phyloP scores from a whole-genome alignment of 2,797 vertebrate genomes.

The Rhynchotus rufescens region DNA sequence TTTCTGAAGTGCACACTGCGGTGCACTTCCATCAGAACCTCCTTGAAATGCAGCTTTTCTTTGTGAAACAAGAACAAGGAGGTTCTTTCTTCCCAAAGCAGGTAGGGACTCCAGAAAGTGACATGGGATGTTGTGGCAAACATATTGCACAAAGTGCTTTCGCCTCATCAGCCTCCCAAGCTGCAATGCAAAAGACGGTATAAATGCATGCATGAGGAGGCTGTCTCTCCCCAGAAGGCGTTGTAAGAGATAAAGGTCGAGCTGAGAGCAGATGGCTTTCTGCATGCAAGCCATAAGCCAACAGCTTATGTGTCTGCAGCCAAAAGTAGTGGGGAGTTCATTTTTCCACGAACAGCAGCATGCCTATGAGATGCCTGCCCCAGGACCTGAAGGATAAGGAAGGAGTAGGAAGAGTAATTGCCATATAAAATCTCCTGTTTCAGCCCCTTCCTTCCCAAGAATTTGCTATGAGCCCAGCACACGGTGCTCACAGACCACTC shows the following conservation, averaged over 20 bases:
- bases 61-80: background rate
- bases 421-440: background rate
- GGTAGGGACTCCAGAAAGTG: background rate
- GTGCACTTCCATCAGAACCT: background rate
- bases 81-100: background rate
- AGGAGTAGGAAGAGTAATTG: background rate
- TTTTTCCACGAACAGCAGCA: background rate
- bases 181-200: background rate
- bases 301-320: background rate
- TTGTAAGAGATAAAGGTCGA: background rate
- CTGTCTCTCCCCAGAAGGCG: background rate
- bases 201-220: background rate
- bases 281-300: background rate
- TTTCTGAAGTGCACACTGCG: background rate
- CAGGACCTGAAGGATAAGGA: background rate
- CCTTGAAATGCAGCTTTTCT: background rate
- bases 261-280: background rate
- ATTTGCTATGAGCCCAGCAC: background rate
- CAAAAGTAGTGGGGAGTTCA: background rate
- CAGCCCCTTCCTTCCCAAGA: background rate
- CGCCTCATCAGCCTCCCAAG: background rate
- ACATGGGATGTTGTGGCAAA: background rate
- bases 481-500: background rate
- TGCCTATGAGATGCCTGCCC: background rate
- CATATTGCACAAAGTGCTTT: background rate